Percentiles rank a stretch among this genome's conserved stretches.
Evolutionary conservation across 2,113 vertebrate genomes (phyloP).

Genomic region (Pelodiscus sinensis): DNA sequence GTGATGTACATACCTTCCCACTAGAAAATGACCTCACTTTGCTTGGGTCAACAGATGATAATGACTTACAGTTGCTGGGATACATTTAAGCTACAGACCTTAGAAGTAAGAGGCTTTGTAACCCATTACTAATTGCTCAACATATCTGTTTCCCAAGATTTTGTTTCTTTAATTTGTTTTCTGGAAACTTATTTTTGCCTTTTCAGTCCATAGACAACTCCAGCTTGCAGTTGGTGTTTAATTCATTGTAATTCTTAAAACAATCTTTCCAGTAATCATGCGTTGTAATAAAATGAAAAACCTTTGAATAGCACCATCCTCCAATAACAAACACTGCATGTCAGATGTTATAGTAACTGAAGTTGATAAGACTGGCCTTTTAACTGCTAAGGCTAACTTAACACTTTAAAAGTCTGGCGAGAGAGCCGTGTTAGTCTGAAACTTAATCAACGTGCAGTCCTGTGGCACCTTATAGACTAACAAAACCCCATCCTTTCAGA

Average conservation of each 20-base stretch:
- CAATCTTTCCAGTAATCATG: conserved; percentile 34
- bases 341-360: neutral
- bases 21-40: neutral
- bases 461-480: too few species aligned
- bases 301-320: neutral
- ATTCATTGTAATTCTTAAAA: conserved; percentile 15
- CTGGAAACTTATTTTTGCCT: conserved; percentile 43
- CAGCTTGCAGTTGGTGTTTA: conserved; percentile 22
- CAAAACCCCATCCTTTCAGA: too few species aligned
- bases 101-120: neutral
- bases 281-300: conserved; percentile 13
- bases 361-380: neutral
- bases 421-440: too few species aligned
- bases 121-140: rapidly evolving
- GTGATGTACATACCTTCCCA: neutral
- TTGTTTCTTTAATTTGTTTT: conserved; percentile 20
- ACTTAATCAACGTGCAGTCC: too few species aligned
- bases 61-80: neutral
- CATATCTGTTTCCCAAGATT: neutral
- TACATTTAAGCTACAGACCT: neutral
- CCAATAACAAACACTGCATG: neutral
- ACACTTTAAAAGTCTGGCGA: rapidly evolving
- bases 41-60: neutral
- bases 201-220: conserved; percentile 45
- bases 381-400: neutral